Evolutionary conservation across 1,140 invertebrate genomes (phyloP).

Genomic region (Chironomus striatipennis): DNA sequence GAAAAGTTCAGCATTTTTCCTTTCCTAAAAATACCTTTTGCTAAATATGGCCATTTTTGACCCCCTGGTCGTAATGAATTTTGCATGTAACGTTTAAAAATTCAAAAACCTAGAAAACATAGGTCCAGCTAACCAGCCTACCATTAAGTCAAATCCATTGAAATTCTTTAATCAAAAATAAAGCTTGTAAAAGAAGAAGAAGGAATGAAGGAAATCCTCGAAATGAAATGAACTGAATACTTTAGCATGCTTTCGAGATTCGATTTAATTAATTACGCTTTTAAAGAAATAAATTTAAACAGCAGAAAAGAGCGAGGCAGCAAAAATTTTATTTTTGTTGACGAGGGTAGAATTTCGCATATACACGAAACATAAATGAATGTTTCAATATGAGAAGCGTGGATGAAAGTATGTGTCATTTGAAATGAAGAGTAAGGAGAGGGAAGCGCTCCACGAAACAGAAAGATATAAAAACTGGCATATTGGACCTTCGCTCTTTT

Average conservation of each 20-base stretch:
- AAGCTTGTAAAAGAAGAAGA: neutral
- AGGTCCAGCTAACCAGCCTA: too few species aligned
- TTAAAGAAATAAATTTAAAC: constrained; percentile 4
- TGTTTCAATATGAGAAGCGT: too few species aligned
- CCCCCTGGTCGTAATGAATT: too few species aligned
- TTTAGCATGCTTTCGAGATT: neutral
- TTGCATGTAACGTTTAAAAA: too few species aligned
- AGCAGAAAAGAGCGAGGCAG: neutral
- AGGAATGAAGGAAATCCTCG: neutral
- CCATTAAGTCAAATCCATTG: too few species aligned
- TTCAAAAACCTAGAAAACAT: too few species aligned
- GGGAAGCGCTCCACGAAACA: neutral
- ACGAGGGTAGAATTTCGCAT: constrained; percentile 1
- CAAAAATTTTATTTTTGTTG: neutral
- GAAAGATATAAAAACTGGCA: too few species aligned
- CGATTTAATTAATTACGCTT: constrained; percentile 9
- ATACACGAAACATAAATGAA: neutral
- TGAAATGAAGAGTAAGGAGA: constrained; percentile 3
- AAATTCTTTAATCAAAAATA: too few species aligned
- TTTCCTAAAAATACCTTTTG: too few species aligned
- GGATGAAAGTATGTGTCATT: neutral
- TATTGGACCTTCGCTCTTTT: neutral
- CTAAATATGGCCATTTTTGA: too few species aligned
- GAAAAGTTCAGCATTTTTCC: too few species aligned
- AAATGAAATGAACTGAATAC: constrained; percentile 9